phyloP scores from a whole-genome alignment of 2,113 vertebrate species.

The Calonectris borealis region DNA sequence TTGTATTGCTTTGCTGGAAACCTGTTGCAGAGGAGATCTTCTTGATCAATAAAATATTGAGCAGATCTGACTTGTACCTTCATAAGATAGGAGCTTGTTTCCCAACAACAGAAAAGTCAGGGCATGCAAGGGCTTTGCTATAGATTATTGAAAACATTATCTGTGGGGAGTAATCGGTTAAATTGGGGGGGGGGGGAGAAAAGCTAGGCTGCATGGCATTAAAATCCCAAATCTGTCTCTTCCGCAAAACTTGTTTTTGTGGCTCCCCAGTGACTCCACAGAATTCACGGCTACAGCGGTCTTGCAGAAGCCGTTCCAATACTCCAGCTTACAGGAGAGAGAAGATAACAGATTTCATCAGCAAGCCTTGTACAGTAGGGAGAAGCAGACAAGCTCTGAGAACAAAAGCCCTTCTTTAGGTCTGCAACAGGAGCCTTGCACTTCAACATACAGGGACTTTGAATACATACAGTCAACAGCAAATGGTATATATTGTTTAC shows the following conservation, averaged over 20 bases:
- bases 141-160: not conserved
- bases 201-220: not conserved
- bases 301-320: not conserved
- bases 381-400: not conserved
- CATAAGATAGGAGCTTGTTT: not conserved
- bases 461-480: not conserved
- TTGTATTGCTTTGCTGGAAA: not conserved
- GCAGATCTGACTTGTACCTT: not conserved
- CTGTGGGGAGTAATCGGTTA: not conserved
- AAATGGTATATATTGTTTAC: not conserved
- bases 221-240: not conserved
- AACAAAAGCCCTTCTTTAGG: not conserved
- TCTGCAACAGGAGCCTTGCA: not conserved
- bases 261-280: not conserved
- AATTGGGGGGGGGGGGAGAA: no score
- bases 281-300: not conserved
- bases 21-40: not conserved
- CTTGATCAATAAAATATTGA: not conserved
- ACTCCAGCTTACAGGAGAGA: not conserved
- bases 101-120: not conserved
- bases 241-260: not conserved
- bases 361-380: not conserved
- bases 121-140: not conserved
- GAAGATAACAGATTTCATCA: not conserved
- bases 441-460: not conserved